Percentiles rank a stretch among this genome's conserved stretches.
Conservation (phyloP, 2,797 vertebrate species). For the Lithobates pipiens region DNA sequence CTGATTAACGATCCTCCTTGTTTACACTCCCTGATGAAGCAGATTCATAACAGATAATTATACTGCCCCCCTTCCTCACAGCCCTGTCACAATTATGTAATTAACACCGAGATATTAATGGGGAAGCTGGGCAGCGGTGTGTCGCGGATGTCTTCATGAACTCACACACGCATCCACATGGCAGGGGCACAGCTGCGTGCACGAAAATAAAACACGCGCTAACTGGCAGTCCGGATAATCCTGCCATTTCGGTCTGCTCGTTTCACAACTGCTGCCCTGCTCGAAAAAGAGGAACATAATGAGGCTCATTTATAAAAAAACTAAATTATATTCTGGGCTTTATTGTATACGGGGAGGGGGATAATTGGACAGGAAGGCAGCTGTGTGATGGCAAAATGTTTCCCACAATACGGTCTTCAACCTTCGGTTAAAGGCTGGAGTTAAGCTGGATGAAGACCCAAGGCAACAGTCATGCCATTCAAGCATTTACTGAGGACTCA, state of each 20-base stretch:
- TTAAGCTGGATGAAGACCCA: not conserved
- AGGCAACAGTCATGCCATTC: not conserved
- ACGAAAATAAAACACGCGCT: constrained; percentile 3
- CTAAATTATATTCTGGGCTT: too few species aligned
- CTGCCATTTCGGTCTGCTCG: not conserved
- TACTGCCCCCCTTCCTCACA: constrained; percentile 41
- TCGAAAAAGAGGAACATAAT: not conserved
- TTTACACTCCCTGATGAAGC: constrained; percentile 60
- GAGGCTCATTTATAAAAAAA: too few species aligned
- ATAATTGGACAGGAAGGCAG: too few species aligned
- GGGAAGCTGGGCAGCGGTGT: constrained; percentile 47
- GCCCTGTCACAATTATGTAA: constrained; percentile 59
- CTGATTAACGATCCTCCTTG: constrained; percentile 60
- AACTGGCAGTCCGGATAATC: constrained; percentile 3
- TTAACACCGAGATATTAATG: constrained; percentile 58
- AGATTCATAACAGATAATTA: constrained; percentile 61
- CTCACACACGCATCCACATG: constrained; percentile 11
- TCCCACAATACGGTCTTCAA: not conserved
- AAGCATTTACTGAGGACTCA: not conserved
- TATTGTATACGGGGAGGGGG: too few species aligned
- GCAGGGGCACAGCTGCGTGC: constrained; percentile 39
- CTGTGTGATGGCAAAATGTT: not conserved
- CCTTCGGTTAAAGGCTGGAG: not conserved
- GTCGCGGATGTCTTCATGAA: constrained; percentile 27
- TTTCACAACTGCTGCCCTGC: not conserved